phyloP scores from a whole-genome alignment of 2,797 vertebrate genomes.

The Silurus aristotelis region DNA sequence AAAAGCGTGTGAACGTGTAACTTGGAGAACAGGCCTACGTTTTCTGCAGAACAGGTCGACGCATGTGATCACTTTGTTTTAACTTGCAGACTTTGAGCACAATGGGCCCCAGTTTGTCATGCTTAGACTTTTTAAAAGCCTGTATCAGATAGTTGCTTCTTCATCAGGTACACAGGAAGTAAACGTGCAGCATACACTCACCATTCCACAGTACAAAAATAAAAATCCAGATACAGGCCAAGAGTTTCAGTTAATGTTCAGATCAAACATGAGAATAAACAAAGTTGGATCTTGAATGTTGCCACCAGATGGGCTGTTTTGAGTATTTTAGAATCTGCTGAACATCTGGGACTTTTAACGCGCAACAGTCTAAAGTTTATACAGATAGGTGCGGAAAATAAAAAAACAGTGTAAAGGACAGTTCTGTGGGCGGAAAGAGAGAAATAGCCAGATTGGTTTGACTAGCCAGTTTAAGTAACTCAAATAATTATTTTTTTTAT shows the following conservation, averaged over 20 bases:
- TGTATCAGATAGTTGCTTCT: neutral
- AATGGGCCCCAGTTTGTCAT: neutral
- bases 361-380: too few species aligned
- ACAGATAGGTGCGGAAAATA: neutral
- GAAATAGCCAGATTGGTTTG: neutral
- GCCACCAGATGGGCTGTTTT: neutral
- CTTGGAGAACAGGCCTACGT: neutral
- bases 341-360: too few species aligned
- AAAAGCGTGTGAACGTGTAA: neutral
- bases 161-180: neutral
- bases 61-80: neutral
- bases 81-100: neutral
- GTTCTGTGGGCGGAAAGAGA: neutral
- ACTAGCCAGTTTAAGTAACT: neutral
- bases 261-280: neutral
- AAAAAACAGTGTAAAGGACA: neutral
- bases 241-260: neutral
- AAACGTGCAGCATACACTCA: neutral
- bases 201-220: neutral
- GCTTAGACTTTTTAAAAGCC: neutral
- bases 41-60: slow-evolving; percentile 6
- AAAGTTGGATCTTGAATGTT: neutral
- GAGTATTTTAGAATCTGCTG: neutral
- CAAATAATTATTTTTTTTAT: neutral
- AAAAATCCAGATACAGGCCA: neutral